These are phyloP conservation scores for Temnothorax ravouxi DNA, from an alignment of 2,888 invertebrate genomes.

Conservation along the genomic window DNA sequence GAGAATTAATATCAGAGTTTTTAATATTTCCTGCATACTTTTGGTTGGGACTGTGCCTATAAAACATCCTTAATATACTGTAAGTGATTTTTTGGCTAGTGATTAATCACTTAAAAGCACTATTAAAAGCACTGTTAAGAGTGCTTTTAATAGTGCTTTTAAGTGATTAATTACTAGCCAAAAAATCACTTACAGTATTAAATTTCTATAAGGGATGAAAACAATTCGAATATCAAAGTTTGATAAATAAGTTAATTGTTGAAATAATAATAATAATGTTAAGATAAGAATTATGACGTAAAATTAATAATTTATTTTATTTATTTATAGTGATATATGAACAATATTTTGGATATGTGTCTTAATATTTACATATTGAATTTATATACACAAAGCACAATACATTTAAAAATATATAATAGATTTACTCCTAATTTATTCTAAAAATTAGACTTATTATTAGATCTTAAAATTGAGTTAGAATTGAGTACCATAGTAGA, in stretches of 20 bases:
- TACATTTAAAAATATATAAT: neutral
- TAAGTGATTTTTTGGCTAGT: too few relatives aligned
- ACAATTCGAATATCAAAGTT: neutral
- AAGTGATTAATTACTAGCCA: too few relatives aligned
- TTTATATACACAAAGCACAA: neutral
- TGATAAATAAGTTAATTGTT: neutral
- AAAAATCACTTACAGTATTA: too few relatives aligned
- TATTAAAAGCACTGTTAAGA: too few relatives aligned
- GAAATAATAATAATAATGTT: conserved; percentile 2
- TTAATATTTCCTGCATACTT: too few relatives aligned
- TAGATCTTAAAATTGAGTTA: neutral
- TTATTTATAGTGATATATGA: neutral
- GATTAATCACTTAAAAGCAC: too few relatives aligned
- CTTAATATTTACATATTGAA: neutral
- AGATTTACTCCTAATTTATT: neutral
- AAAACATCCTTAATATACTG: too few relatives aligned
- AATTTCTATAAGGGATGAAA: too few relatives aligned
- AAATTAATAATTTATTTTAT: conserved; percentile 14
- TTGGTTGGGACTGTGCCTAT: too few relatives aligned
- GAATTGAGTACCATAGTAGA: neutral
- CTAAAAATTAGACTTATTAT: neutral
- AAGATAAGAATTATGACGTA: neutral
- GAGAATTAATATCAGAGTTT: too few relatives aligned
- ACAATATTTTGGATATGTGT: neutral
- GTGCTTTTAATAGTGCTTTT: too few relatives aligned